phyloP scores from a whole-genome alignment of 2,888 invertebrate genomes.

The Anarsia innoxiella region DNA sequence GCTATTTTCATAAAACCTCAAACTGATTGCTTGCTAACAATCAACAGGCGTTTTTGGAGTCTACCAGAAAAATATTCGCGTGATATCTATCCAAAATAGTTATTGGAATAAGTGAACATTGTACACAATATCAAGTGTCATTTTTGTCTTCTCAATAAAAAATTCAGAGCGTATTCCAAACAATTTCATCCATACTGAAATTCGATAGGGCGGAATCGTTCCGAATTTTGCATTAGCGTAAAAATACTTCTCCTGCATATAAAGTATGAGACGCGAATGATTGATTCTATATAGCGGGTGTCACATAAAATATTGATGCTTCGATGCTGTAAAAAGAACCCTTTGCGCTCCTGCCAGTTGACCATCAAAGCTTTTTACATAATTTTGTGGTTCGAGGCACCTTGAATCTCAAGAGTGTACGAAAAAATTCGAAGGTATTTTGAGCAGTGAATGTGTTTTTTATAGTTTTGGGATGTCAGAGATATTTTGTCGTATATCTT shows the following conservation, averaged over 20 bases:
- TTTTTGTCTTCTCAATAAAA: constrained; percentile 5
- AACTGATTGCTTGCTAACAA: no score
- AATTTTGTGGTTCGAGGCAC: constrained; percentile 49
- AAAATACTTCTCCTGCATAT: constrained; percentile 19
- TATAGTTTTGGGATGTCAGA: constrained; percentile 6
- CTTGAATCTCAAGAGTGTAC: constrained; percentile 52
- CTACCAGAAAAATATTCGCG: no score
- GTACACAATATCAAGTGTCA: no score
- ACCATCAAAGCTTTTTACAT: constrained; percentile 61
- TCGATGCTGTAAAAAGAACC: constrained; percentile 39
- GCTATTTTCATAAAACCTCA: no score
- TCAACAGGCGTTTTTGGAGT: no score
- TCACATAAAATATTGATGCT: constrained; percentile 48
- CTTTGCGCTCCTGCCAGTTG: constrained; percentile 29
- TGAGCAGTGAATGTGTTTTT: constrained; percentile 10
- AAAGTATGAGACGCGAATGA: constrained; percentile 38
- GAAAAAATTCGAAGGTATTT: constrained; percentile 10
- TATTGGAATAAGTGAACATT: no score
- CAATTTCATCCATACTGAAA: constrained; percentile 19
- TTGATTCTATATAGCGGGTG: constrained; percentile 44
- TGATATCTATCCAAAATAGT: no score
- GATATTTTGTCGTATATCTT: constrained; percentile 1
- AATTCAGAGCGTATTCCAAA: constrained; percentile 11
- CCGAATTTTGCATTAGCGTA: constrained; percentile 25
- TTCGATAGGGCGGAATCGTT: constrained; percentile 29